Conservation (phyloP, 2,888 invertebrate genomes). For the Amblyteles armatorius region DNA sequence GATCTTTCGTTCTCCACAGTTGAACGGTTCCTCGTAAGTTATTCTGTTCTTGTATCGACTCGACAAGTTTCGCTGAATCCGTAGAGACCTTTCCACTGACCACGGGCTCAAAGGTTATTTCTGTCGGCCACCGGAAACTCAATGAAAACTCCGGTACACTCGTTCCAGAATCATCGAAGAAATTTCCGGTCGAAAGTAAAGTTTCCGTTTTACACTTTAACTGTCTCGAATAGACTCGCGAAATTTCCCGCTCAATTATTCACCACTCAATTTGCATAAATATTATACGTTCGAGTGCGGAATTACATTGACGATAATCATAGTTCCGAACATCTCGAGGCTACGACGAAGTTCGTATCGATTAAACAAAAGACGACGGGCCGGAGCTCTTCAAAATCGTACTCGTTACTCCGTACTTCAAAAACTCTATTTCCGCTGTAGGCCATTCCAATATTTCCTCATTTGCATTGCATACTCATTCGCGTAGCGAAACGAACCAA, state of each 20-base stretch:
- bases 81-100: background rate
- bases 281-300: conserved; percentile 8
- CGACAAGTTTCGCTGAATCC: conserved; percentile 34
- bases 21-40: conserved; percentile 22
- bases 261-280: conserved; percentile 16
- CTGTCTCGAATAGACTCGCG: background rate
- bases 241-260: conserved; percentile 21
- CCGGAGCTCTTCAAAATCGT: background rate
- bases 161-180: background rate
- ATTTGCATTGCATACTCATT: background rate
- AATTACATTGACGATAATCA: background rate
- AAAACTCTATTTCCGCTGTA: background rate
- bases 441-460: background rate
- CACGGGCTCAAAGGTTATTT: background rate
- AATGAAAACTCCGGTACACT: background rate
- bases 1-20: conserved; percentile 34
- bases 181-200: background rate
- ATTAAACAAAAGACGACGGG: background rate
- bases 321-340: background rate
- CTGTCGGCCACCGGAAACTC: background rate
- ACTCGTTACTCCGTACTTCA: background rate
- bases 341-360: conserved; percentile 2
- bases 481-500: background rate
- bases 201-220: background rate
- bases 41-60: conserved; percentile 18